A percentile compares a stretch with the other conserved stretches of the same genome.
These are phyloP conservation scores for Nilaparvata lugens DNA, from an alignment of 1,140 invertebrate species.

Conservation along the genomic window DNA sequence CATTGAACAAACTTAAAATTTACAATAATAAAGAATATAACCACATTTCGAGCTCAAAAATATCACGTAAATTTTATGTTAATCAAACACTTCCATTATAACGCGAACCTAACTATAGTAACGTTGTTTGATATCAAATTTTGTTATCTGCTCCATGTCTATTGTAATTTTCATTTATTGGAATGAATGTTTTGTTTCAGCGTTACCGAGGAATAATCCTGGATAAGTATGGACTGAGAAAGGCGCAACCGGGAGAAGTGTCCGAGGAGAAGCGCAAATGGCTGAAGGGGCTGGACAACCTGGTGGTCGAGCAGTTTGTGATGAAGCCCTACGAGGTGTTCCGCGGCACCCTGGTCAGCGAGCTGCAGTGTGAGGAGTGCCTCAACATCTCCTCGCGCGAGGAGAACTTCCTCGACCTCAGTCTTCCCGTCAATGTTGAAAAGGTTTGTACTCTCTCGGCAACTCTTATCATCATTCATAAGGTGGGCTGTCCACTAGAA, in stretches of 20 bases:
- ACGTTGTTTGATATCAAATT: too few species aligned
- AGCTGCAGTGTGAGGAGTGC: constrained; percentile 82
- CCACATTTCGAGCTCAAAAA: too few species aligned
- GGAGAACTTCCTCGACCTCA: constrained; percentile 91
- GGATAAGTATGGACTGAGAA: constrained; percentile 55
- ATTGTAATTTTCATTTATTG: too few species aligned
- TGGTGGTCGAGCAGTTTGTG: constrained; percentile 22
- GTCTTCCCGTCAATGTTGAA: constrained; percentile 71
- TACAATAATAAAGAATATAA: too few species aligned
- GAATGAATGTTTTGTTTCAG: constrained; percentile 36
- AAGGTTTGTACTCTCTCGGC: constrained; percentile 34
- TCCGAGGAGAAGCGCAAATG: constrained; percentile 63
- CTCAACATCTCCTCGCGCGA: constrained; percentile 71
- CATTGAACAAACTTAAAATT: too few species aligned
- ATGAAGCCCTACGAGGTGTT: constrained; percentile 51
- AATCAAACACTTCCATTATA: too few species aligned
- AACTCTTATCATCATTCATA: too few species aligned
- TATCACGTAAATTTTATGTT: too few species aligned
- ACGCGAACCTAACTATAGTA: too few species aligned
- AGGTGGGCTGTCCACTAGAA: too few species aligned
- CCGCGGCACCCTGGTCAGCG: constrained; percentile 81
- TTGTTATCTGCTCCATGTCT: too few species aligned
- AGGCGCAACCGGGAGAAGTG: constrained; percentile 55
- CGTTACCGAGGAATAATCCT: constrained; percentile 70
- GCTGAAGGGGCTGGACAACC: constrained; percentile 42